Evolutionary conservation across 2,797 vertebrate species (phyloP), one percentile per base, ranked within the genome.

Genomic region (Amphiprion clarkii): DNA sequence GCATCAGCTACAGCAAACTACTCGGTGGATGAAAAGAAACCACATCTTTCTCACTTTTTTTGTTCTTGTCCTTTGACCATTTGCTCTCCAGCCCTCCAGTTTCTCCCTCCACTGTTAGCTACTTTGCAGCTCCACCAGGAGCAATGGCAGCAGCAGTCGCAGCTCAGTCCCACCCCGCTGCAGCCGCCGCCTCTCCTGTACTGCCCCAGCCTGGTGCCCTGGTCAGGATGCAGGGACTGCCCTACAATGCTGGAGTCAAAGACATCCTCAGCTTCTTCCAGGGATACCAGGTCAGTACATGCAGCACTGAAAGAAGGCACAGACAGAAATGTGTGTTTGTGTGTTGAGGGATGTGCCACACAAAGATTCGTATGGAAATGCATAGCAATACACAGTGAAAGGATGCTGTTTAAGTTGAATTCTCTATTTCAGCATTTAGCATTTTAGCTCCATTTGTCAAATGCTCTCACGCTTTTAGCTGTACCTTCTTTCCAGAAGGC

Each of bases 201-300:
- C 88, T 98, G 78, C 92, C 97, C 42, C 97, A 97, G 77, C 96
- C 95, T 0, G 97, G 96, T 4, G 96, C 96, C 1, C 84, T 99
- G 77, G 95, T 99, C 75, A 94, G 97, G 76, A 99, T 99, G 97
- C 97, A 99, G 93, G 97, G 97, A 27, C 92, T 99, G 74, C 97
- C 97, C 1, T 99, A 98, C 77, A 98, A 96, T 56, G 93, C 96
- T 0, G 97, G 97, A 48, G 96, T 99, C 92, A 99, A 99, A 90
- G 98, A 99, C 92, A 96, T 99, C 79, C 97, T 99, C 91, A 97
- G 95, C 85, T 96, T 98, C 94, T 99, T 99, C 94, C 98, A 99
- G 89, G 97, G 97, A 25, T 99, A 98, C 88, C 98, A 98, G 97
- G 98, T 99, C 59, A 95, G 96, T 71, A 49, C 55, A 54, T 5